A percentile compares a stretch with the other conserved stretches of the same genome.
phyloP scores from a whole-genome alignment of 2,113 vertebrate species.

The Pseudopodoces humilis region DNA sequence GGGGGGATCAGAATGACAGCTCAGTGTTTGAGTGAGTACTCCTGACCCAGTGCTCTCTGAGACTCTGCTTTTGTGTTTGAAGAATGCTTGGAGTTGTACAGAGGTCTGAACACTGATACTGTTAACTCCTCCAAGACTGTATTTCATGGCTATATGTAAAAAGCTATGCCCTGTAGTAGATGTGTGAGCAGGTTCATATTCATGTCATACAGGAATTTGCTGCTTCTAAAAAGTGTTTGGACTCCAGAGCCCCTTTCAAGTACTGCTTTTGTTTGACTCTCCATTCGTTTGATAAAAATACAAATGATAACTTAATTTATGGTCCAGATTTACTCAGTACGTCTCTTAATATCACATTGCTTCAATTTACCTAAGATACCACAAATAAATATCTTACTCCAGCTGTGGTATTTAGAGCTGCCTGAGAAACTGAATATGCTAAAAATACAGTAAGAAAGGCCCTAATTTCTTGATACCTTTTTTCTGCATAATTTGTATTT shows the following conservation, averaged over 20 bases:
- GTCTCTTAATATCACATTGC: not conserved
- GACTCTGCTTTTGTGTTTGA: not conserved
- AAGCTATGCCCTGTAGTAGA: not conserved
- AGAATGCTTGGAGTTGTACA: not conserved
- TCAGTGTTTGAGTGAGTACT: conserved; percentile 95
- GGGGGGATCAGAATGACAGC: conserved; percentile 99
- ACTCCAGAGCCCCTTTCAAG: not conserved
- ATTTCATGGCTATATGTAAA: not conserved
- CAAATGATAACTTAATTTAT: not conserved
- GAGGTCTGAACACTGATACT: not conserved
- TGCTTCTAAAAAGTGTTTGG: not conserved
- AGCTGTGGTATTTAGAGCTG: not conserved
- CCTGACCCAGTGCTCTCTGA: not conserved
- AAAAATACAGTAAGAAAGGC: not conserved
- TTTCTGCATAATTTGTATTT: not conserved
- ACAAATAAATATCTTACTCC: not conserved
- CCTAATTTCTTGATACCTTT: not conserved
- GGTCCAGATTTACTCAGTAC: not conserved
- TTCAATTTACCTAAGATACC: not conserved
- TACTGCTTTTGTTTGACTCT: not conserved
- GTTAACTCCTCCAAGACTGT: not conserved
- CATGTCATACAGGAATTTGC: not conserved
- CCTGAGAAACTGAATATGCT: not conserved
- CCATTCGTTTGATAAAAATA: not conserved
- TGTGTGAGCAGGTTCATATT: not conserved